Conservation (phyloP, 2,113 vertebrate genomes). For the Neomonachus schauinslandi region DNA sequence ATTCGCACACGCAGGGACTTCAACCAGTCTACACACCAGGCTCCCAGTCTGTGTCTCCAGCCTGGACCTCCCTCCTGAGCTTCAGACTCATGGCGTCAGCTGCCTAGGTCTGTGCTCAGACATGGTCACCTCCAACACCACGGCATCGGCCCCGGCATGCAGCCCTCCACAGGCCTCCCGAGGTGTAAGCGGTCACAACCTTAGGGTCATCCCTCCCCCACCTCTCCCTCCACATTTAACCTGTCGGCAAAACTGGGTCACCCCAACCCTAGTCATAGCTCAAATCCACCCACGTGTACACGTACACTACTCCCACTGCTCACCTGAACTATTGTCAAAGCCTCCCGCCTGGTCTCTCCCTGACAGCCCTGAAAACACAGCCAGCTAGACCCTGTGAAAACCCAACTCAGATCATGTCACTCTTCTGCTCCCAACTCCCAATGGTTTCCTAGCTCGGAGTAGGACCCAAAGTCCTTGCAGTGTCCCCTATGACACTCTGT, state of each 20-base stretch:
- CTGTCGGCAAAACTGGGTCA: not conserved
- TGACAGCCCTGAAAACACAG: not conserved
- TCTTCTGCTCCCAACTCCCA: not conserved
- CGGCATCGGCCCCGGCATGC: rapidly evolving
- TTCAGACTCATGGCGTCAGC: too few species aligned
- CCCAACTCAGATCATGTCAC: not conserved
- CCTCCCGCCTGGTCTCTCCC: rapidly evolving
- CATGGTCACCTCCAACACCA: rapidly evolving
- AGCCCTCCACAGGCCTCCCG: rapidly evolving
- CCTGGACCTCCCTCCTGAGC: not conserved
- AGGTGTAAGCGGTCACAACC: not conserved
- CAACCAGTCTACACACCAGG: rapidly evolving
- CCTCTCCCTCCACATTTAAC: not conserved
- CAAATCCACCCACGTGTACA: not conserved
- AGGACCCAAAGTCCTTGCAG: not conserved
- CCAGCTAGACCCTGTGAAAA: not conserved
- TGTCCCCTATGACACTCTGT: rapidly evolving
- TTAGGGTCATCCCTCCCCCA: too few species aligned
- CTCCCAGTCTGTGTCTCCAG: not conserved
- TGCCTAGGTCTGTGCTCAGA: rapidly evolving
- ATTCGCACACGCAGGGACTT: not conserved
- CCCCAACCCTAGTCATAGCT: rapidly evolving
- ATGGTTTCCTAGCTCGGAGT: not conserved
- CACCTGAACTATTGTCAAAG: rapidly evolving
- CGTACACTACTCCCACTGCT: rapidly evolving